A percentile compares a stretch with the other conserved stretches of the same genome.
These are phyloP conservation scores for Callosobruchus maculatus DNA, from an alignment of 2,888 invertebrate genomes.

Conservation along the genomic window DNA sequence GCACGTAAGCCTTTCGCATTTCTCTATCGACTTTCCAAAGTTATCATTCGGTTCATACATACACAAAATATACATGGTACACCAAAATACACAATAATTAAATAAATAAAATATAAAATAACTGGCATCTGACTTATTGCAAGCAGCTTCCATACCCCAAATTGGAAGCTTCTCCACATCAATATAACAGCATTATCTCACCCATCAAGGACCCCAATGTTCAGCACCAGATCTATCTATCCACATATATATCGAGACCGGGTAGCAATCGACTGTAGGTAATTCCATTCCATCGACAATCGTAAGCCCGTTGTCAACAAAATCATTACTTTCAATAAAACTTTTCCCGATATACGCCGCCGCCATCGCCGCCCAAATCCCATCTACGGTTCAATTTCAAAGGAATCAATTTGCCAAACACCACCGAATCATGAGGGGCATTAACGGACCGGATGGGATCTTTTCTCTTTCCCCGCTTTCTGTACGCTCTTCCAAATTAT, in stretches of 20 bases:
- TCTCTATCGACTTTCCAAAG: too few relatives aligned
- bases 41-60: too few relatives aligned
- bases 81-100: too few relatives aligned
- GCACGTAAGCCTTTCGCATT: too few relatives aligned
- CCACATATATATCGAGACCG: neutral
- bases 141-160: too few relatives aligned
- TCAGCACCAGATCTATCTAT: neutral
- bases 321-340: conserved; percentile 31
- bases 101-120: too few relatives aligned
- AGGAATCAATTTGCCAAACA: conserved; percentile 22
- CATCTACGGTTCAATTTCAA: conserved; percentile 25
- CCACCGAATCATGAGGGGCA: conserved; percentile 10
- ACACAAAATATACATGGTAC: too few relatives aligned
- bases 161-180: too few relatives aligned
- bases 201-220: neutral
- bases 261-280: neutral
- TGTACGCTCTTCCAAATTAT: neutral
- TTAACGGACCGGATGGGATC: conserved; percentile 9
- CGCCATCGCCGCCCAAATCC: conserved; percentile 18
- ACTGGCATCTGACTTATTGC: too few relatives aligned
- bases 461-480: neutral
- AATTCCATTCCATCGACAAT: neutral
- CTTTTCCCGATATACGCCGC: conserved; percentile 10
- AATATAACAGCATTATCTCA: neutral
- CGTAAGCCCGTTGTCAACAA: conserved; percentile 15